phyloP scores from a whole-genome alignment of 2,888 invertebrate species.

The Dioctria linearis region DNA sequence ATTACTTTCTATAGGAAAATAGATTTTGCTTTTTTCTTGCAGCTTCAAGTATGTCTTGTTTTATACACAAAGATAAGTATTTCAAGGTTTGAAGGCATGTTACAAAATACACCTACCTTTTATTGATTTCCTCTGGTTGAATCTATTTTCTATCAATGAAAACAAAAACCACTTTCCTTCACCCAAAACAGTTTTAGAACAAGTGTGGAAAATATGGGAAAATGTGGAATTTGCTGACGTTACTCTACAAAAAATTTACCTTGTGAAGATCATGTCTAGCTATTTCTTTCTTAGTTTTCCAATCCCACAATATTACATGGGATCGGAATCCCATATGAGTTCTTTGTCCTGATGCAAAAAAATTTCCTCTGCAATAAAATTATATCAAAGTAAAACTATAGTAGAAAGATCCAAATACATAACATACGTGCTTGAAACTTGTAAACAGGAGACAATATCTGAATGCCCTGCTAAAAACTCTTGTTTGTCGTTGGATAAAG shows the following conservation, averaged over 20 bases:
- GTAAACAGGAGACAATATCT: conserved; percentile 83
- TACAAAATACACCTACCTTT: too few relatives aligned
- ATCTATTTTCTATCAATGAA: too few relatives aligned
- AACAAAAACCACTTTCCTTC: too few relatives aligned
- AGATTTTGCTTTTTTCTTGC: too few relatives aligned
- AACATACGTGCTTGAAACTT: conserved; percentile 76
- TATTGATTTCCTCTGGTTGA: too few relatives aligned
- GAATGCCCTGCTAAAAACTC: conserved; percentile 85
- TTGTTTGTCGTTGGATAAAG: conserved; percentile 79
- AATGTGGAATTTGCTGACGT: too few relatives aligned
- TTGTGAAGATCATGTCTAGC: conserved; percentile 88
- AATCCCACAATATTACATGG: conserved; percentile 90
- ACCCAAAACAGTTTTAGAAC: too few relatives aligned
- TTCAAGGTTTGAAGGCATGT: too few relatives aligned
- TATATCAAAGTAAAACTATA: not conserved
- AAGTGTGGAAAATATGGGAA: too few relatives aligned
- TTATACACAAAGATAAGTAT: too few relatives aligned
- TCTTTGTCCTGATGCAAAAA: conserved; percentile 90
- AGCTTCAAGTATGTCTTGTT: too few relatives aligned
- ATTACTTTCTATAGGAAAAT: too few relatives aligned
- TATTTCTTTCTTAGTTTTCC: conserved; percentile 75
- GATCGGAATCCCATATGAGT: conserved; percentile 94
- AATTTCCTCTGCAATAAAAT: conserved; percentile 75
- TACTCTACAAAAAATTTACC: conserved; percentile 68
- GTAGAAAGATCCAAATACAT: not conserved